Evolutionary conservation across 2,113 vertebrate genomes (phyloP).

Genomic region (Anthoscopus minutus): DNA sequence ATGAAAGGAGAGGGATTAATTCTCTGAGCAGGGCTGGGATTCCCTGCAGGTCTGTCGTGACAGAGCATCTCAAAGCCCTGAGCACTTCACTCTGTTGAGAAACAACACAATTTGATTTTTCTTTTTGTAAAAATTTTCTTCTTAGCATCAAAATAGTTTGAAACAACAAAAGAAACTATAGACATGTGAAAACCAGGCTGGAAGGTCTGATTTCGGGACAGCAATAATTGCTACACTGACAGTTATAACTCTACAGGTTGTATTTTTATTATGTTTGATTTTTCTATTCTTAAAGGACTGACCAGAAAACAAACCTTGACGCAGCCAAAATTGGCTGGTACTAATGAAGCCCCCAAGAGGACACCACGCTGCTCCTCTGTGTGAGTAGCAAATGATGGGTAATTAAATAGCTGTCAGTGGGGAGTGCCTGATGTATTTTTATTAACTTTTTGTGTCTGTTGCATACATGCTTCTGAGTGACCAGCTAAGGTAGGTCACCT

Average conservation of each 20-base stretch:
- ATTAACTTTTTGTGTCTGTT: not conserved
- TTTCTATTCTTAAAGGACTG: not conserved
- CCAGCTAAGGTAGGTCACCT: not conserved
- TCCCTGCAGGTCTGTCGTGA: not conserved
- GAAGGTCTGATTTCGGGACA: not conserved
- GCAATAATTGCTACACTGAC: not conserved
- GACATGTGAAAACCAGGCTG: not conserved
- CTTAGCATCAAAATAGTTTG: not conserved
- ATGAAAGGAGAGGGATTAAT: not conserved
- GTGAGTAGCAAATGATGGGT: not conserved
- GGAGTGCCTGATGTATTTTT: not conserved
- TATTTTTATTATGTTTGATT: not conserved
- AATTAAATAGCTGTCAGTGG: slow-evolving; percentile 24
- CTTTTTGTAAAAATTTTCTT: not conserved
- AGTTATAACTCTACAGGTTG: not conserved
- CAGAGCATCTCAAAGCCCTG: not conserved
- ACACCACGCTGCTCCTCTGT: not conserved
- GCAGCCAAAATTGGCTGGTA: not conserved
- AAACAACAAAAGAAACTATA: not conserved
- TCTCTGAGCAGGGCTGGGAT: not conserved
- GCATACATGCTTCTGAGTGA: not conserved
- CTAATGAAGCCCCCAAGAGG: slow-evolving; percentile 12
- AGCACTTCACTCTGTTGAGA: not conserved
- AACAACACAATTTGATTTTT: not conserved
- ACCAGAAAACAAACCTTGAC: slow-evolving; percentile 24